Evolutionary conservation across 2,888 invertebrate species (phyloP).

Genomic region (Orthosia cruda): DNA sequence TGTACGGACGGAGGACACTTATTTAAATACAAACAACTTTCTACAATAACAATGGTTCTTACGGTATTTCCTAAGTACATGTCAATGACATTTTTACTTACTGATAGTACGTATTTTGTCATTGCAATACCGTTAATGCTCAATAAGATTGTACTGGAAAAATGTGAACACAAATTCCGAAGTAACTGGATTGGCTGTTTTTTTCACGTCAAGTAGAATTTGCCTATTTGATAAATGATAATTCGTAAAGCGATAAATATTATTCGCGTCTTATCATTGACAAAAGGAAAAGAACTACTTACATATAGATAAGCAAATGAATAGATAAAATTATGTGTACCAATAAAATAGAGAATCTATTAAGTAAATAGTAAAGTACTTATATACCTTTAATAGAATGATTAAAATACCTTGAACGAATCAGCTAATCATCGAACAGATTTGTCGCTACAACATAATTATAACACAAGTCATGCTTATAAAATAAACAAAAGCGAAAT

Average conservation of each 20-base stretch:
- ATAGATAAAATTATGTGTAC: neutral
- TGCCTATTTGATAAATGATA: conserved; percentile 24
- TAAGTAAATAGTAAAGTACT: neutral
- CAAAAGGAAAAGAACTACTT: neutral
- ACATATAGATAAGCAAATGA: neutral
- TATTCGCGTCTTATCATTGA: neutral
- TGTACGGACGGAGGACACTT: conserved; percentile 70
- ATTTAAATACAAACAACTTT: conserved; percentile 84
- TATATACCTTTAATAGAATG: no score
- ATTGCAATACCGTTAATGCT: conserved; percentile 60
- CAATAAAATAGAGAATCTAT: neutral
- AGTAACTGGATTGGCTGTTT: conserved; percentile 18
- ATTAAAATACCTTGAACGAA: neutral
- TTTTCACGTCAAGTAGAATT: conserved; percentile 12
- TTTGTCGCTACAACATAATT: conserved; percentile 22
- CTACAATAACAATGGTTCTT: conserved; percentile 74
- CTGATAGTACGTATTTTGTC: conserved; percentile 54
- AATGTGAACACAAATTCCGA: conserved; percentile 4
- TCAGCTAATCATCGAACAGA: neutral
- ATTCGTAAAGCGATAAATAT: conserved; percentile 2
- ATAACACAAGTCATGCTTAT: conserved; percentile 29
- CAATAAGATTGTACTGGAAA: conserved; percentile 32
- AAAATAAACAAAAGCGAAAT: conserved; percentile 55
- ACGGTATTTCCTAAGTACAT: conserved; percentile 72
- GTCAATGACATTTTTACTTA: conserved; percentile 75